Conservation (phyloP, 2,113 vertebrate genomes). For the Callipepla californica region DNA sequence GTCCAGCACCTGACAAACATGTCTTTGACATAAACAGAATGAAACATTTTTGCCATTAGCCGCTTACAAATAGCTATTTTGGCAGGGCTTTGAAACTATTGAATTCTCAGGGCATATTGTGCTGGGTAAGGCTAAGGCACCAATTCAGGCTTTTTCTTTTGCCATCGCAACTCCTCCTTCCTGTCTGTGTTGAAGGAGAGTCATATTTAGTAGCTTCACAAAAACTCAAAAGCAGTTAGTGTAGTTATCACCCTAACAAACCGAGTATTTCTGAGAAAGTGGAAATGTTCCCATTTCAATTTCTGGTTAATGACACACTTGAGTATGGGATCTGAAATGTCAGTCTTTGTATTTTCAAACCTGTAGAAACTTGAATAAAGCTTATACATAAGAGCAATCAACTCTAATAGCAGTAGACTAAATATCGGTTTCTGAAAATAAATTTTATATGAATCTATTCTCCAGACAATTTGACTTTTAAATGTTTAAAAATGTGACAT, state of each 20-base stretch:
- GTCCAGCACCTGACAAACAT: constrained; percentile 60
- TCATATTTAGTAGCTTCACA: constrained; percentile 65
- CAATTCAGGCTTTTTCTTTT: constrained; percentile 39
- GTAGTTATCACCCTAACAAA: constrained; percentile 59
- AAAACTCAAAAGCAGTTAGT: constrained; percentile 59
- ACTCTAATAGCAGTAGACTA: constrained; percentile 69
- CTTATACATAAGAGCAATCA: constrained; percentile 77
- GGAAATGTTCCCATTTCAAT: constrained; percentile 73
- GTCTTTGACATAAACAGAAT: constrained; percentile 64
- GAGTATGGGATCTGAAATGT: constrained; percentile 73
- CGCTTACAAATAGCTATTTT: constrained; percentile 60
- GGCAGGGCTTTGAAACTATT: constrained; percentile 39
- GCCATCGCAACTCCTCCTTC: constrained; percentile 20
- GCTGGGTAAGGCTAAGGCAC: constrained; percentile 10
- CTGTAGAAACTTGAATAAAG: constrained; percentile 74
- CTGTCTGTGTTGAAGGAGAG: constrained; percentile 9
- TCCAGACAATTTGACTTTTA: constrained; percentile 81
- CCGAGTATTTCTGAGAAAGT: constrained; percentile 65
- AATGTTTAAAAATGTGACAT: constrained; percentile 77
- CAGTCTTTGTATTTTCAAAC: constrained; percentile 77
- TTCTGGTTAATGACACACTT: constrained; percentile 74
- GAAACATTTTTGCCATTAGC: constrained; percentile 60
- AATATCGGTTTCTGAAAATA: constrained; percentile 80
- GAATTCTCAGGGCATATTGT: constrained; percentile 32
- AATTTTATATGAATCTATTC: constrained; percentile 77